A percentile compares a stretch with the other conserved stretches of the same genome.
Conservation (phyloP, 2,113 vertebrate genomes). For the Cyphomyrus discorhynchus region DNA sequence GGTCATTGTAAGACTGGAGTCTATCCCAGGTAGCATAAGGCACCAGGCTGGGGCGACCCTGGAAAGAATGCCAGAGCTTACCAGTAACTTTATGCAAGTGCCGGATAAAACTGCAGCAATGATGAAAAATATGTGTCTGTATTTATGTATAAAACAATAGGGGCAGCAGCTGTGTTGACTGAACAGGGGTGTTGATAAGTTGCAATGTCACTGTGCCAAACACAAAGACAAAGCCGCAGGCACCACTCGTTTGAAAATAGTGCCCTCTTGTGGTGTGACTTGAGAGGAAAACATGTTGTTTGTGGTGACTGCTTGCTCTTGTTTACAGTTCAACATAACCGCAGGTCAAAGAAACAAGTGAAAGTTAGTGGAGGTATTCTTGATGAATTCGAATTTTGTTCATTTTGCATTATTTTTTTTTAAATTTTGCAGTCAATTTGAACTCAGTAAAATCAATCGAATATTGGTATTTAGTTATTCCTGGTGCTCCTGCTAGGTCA, state of each 20-base stretch:
- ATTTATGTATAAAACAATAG: neutral
- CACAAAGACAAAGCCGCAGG: neutral
- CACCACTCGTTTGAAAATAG: neutral
- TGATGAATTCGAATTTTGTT: neutral
- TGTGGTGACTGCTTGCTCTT: neutral
- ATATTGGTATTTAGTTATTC: neutral
- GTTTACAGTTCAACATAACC: neutral
- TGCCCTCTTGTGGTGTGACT: slow-evolving; percentile 11
- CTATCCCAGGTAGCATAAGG: neutral
- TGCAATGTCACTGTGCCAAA: neutral
- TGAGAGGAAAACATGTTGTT: neutral
- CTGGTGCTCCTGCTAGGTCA: neutral
- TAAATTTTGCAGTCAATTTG: neutral
- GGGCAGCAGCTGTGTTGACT: neutral
- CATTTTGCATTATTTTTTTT: neutral
- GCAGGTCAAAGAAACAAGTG: neutral
- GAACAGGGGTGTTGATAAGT: neutral
- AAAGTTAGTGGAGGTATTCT: neutral
- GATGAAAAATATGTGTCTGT: neutral
- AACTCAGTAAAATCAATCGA: neutral
- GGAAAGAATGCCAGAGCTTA: neutral
- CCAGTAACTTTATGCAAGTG: neutral
- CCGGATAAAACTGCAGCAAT: neutral
- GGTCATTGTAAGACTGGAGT: neutral
- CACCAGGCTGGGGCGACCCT: neutral